These are phyloP conservation scores for Chrysomela aeneicollis DNA, from an alignment of 2,888 invertebrate genomes.

Conservation along the genomic window DNA sequence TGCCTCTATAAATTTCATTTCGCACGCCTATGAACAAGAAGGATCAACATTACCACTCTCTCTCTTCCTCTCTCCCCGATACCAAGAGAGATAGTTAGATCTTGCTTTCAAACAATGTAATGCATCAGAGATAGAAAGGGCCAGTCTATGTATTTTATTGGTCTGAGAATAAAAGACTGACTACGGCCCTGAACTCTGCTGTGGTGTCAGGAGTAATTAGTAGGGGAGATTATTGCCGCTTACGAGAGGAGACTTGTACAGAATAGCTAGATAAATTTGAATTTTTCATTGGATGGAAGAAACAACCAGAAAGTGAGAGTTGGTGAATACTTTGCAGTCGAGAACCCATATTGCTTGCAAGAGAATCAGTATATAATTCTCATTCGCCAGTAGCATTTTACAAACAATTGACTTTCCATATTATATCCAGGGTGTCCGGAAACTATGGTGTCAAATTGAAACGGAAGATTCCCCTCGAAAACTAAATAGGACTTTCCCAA, in stretches of 20 bases:
- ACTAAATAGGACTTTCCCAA: too few relatives aligned
- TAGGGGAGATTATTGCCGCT: slow-evolving; percentile 34
- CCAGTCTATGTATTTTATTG: too few relatives aligned
- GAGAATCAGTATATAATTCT: slow-evolving; percentile 7
- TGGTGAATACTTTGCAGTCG: slow-evolving; percentile 11
- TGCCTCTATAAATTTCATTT: too few relatives aligned
- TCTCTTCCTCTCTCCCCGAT: too few relatives aligned
- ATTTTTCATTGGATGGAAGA: slow-evolving; percentile 22
- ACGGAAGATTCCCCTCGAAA: too few relatives aligned
- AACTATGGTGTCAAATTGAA: too few relatives aligned
- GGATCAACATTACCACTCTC: too few relatives aligned
- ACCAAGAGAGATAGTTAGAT: too few relatives aligned
- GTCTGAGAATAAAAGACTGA: too few relatives aligned
- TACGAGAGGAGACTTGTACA: slow-evolving; percentile 24
- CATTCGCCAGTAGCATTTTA: background rate
- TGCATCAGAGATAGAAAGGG: too few relatives aligned
- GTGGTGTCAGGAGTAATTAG: slow-evolving; percentile 40
- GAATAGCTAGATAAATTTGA: slow-evolving; percentile 31
- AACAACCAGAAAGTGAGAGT: slow-evolving; percentile 21
- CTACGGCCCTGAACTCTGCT: slow-evolving; percentile 8
- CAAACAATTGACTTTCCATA: background rate
- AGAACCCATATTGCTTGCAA: slow-evolving; percentile 32
- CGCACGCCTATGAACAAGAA: too few relatives aligned
- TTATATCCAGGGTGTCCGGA: background rate
- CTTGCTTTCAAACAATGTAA: too few relatives aligned